Base-by-base conservation (phyloP, 2,113 vertebrate species). In the Conger conger region DNA sequence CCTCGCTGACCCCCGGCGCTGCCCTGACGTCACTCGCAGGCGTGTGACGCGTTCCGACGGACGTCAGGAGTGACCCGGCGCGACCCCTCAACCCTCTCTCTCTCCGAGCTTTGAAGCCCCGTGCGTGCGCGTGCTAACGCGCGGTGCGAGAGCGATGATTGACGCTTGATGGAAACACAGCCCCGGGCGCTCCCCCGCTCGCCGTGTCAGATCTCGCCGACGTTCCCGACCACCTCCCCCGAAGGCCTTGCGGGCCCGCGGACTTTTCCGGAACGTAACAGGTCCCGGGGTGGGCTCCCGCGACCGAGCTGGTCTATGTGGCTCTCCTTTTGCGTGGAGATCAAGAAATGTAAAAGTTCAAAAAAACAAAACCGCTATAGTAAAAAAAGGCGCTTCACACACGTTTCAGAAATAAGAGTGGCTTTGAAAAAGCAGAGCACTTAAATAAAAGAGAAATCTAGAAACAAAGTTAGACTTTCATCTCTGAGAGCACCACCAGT, bases 371-470 rank as follows among this genome's bases (percentile, higher is more conserved):
- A 50, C n/a, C n/a, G n/a, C n/a, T n/a, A n/a, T 42, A 9, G 40
- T 9, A 42, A 42, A 3, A 50, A 15, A 68, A 76, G 38, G 2
- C 60, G 5, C 79, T 42, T 85, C 33, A 45, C 36, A 30, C 38
- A 82, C 50, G 42, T 82, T 85, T 77, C 13, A 38, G 60, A 54
- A 76, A 68, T 63, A 79, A 30, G 30, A 81, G 42, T 5, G 77
- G 42, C 63, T 86, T 86, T 86, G 60, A 76, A 86, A 86, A 50
- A 82, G 68, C 37, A 82, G 42, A 86, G 23, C 57, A 81, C 63
- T 63, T 82, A 37, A 81, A 76, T 83, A 81, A 68, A 84, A 83
- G 63, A 30, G 76, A 37, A 16, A 2, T 33, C 13, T 9, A 50
- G 45, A 9, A 42, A 42, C 40, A 38, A 45, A 33, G 35, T 30